These are phyloP conservation scores for Poecilia gillii DNA, from an alignment of 2,797 vertebrate genomes.

Conservation along the genomic window DNA sequence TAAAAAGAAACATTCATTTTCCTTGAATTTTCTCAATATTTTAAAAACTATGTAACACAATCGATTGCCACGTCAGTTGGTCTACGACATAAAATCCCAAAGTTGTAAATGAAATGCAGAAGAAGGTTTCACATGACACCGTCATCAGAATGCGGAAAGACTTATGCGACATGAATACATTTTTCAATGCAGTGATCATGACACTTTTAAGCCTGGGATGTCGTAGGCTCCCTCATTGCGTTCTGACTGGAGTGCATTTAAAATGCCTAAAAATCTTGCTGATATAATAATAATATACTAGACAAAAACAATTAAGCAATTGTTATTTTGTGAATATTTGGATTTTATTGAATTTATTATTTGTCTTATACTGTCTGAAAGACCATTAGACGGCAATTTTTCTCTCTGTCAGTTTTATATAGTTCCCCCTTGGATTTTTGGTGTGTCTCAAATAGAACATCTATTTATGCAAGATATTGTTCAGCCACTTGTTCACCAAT, in stretches of 20 bases:
- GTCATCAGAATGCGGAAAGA: neutral
- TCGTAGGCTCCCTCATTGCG: neutral
- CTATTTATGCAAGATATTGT: constrained; percentile 61
- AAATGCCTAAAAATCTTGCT: neutral
- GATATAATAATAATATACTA: neutral
- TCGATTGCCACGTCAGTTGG: neutral
- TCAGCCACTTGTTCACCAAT: constrained; percentile 51
- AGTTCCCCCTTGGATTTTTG: constrained; percentile 21
- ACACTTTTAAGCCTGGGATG: neutral
- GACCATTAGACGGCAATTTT: constrained; percentile 27
- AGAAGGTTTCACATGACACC: neutral
- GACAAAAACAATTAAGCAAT: neutral
- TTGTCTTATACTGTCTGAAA: constrained; percentile 9
- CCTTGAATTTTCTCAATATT: neutral
- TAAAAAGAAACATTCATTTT: neutral
- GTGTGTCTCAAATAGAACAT: constrained; percentile 46
- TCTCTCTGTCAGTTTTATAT: constrained; percentile 23
- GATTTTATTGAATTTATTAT: constrained; percentile 2
- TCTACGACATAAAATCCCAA: neutral
- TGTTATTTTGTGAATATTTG: neutral
- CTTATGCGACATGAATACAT: neutral
- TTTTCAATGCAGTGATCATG: neutral
- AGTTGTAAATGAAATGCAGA: neutral
- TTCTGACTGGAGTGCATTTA: neutral
- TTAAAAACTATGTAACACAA: neutral